Evolutionary conservation across 92 coral and sea anemone genomes (phyloP).

Genomic region (Porites evermanni): DNA sequence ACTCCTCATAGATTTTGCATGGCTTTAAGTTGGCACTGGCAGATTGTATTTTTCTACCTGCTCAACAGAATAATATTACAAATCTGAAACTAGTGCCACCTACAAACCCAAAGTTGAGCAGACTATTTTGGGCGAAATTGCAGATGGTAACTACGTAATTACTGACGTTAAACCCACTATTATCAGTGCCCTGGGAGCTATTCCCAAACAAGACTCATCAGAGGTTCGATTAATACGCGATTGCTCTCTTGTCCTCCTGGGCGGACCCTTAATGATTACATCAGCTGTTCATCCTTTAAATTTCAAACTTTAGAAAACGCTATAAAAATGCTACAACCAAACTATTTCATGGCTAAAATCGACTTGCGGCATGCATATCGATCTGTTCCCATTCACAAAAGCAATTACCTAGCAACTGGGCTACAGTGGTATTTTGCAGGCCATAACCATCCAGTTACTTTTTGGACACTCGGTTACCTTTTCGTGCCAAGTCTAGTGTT

Average conservation of each 20-base stretch:
- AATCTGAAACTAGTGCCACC: background rate
- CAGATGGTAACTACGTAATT: conserved; percentile 34
- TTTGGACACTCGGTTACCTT: conserved; percentile 40
- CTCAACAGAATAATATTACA: background rate
- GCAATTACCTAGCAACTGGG: conserved; percentile 18
- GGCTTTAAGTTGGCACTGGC: conserved; percentile 8
- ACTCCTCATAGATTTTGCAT: background rate
- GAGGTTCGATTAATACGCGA: conserved; percentile 53
- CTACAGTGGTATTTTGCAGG: conserved; percentile 46
- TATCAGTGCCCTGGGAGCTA: conserved; percentile 62
- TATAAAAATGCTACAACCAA: background rate
- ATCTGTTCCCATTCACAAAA: conserved; percentile 41
- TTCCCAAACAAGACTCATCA: conserved; percentile 56
- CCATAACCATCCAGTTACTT: conserved; percentile 19
- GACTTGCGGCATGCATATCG: conserved; percentile 49
- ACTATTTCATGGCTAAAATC: conserved; percentile 53
- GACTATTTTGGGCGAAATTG: background rate
- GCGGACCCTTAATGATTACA: conserved; percentile 48
- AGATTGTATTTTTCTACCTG: background rate
- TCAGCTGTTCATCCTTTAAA: conserved; percentile 17
- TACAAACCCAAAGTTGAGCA: background rate
- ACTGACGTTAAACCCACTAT: conserved; percentile 34
- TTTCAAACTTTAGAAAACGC: conserved; percentile 43
- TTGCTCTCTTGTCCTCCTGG: conserved; percentile 46
- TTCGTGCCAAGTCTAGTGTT: conserved; percentile 26